Base-by-base conservation (phyloP, 2,113 vertebrate genomes). In the Corydoras maculifer region DNA sequence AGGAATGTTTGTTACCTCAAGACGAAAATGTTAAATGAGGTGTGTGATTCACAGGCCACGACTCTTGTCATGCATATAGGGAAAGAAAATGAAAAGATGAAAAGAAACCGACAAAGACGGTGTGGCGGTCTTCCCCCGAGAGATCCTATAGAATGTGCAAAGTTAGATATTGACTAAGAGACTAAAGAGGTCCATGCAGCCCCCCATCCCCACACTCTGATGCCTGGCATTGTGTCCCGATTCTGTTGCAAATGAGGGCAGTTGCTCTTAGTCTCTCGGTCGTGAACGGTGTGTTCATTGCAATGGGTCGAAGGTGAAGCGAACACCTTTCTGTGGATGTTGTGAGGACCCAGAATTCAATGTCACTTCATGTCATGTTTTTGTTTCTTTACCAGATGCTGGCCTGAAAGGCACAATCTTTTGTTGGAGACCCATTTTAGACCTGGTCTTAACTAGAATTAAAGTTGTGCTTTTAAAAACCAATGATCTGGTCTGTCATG, bases 351-450 rank as follows among this genome's bases (percentile, higher is more conserved):
- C 82, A 69, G 67, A 82, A 78, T 72, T 67, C 65, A 63, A 78
- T 68, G 73, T 74, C 58, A 84, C 86, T 88, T 68, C 31, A 50
- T 74, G 58, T 74, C 86, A 30, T 84, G 85, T 89, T 81, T 3
- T 82, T 51, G 66, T 70, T 31, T 59, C 50, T 58, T 62, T 61
- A 71, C 50, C 62, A 53, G 69, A 87, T 84, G 84, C 83, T 87
- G 89, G 90, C 91, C 89, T 91, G 87, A 91, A 88, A 90, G 88
- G 90, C 90, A 90, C 90, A 92, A 88, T 86, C 64, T 88, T 81
- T 87, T 85, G 85, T 84, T 81, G 84, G 85, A 86, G 88, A 91
- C 89, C 86, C 88, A 87, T 89, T 87, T 83, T 88, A 84, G 81
- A 87, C 87, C 85, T 87, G 77, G 89, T 89, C 89, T 82, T 79